Base-by-base conservation (phyloP, 53 echinoderm and acorn worm species). In the Holothuria scabra region DNA sequence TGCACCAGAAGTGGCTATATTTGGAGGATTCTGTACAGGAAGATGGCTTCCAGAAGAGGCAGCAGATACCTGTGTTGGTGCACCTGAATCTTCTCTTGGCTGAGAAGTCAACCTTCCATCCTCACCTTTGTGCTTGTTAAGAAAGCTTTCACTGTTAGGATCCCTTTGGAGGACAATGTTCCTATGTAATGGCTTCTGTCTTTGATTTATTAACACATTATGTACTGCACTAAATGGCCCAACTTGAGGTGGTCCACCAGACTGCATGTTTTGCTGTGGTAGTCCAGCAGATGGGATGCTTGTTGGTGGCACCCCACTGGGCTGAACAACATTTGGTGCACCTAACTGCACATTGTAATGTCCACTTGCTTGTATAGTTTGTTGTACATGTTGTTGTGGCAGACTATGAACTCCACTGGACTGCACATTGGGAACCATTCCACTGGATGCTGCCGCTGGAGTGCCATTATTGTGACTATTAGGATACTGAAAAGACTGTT, bases 91-190 rank as follows among this genome's bases (percentile, higher is more conserved):
- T 48, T 48, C 48, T 13, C 48, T 8, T 10, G 48, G 48, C 48
- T 48, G 48, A 48, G 48, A 13, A 10, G 48, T 13, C 5, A 13
- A 13, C 14, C 48, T 48, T 1, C 4, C 48, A 48, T 48, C 48
- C 1, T 12, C 48, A 48, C 11, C 48, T 48, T 48, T 48, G 48
- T 48, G 48, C 48, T 10, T 8, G 1, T 12, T 48, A 5, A 12
- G 48, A 8, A 48, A 48, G 48, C 12, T 48, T 48, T 48, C 48
- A 41, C 46, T 41, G 8, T 71, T 48, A 12, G 76, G 76, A 20
- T 52, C 76, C 31, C 76, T 56, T 29, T 56, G 76, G 0, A 76
- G 76, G 8, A 76, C 76, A 56, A 76, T 76, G 52, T 76, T 76
- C 46, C 76, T 56, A 6, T 48, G 12, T 48, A 13, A 12, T 13